Base-by-base conservation (phyloP, 2,797 vertebrate genomes). In the Tokudaia tokunoshimensis region DNA sequence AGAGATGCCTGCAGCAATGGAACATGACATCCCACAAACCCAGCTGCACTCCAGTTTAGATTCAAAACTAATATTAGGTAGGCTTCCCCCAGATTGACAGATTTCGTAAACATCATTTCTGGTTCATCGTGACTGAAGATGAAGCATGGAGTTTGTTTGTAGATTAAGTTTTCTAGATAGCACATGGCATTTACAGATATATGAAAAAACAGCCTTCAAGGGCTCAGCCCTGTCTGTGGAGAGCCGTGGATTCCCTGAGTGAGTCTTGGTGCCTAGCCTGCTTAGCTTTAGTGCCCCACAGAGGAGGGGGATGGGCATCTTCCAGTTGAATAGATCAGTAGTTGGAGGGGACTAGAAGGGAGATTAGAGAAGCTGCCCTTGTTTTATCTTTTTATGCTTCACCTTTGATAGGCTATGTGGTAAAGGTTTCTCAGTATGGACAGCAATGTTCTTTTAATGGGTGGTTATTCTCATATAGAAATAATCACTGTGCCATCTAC, bases 61-160 rank as follows among this genome's bases (percentile, higher is more conserved):
- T 96, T 83, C 92, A 81, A 65, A 93, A 63, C 83, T 97, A 87
- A 84, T 96, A 92, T 90, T 95, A 96, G 75, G 57, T 95, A 89
- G 86, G 65, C 31, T 8, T 94, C 44, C 89, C 92, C 70, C 44
- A 92, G 92, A 92, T 63, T 67, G 92, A 93, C 87, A 95, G 94
- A 63, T 95, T 96, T 89, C 5, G 0, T 94, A 92, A 96, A 94
- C 95, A 96, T 94, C 55, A 24, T 94, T 90, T 96, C 87, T 95
- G 63, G 55, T 95, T 92, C 70, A 94, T 76, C 19, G 0, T 97
- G 83, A 96, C 75, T 96, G 95, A 91, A 96, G 41, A 87, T 87
- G 72, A 83, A 93, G 80, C 84, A 37, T 41, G 29, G 91, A 50
- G 89, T 92, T 96, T 65, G 8, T 41, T 94, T 67, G 29, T 57